Percentiles rank a stretch among this genome's conserved stretches.
phyloP scores from a whole-genome alignment of 2,888 invertebrate genomes.

The Eristalinus aeneus region DNA sequence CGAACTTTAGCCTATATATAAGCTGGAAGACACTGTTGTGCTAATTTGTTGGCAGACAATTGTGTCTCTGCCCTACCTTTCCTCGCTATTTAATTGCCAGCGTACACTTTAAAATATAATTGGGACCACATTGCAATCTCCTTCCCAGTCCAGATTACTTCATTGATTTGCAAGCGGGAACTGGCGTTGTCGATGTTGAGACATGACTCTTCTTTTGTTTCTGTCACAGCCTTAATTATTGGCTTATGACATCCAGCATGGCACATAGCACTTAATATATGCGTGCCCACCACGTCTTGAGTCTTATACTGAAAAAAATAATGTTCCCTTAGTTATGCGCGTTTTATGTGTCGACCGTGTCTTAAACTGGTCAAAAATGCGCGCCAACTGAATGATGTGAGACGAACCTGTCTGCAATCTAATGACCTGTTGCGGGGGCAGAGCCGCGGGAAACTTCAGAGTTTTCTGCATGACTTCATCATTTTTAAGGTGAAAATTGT shows the following conservation, averaged over 20 bases:
- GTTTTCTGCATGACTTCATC: conserved; percentile 45
- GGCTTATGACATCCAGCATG: conserved; percentile 52
- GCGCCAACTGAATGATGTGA: conserved; percentile 50
- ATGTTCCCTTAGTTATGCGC: conserved; percentile 57
- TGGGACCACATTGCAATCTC: neutral
- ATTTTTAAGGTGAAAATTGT: conserved; percentile 42
- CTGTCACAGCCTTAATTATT: conserved; percentile 42
- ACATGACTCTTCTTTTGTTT: conserved; percentile 16
- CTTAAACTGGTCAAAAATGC: neutral
- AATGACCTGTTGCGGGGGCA: conserved; percentile 29
- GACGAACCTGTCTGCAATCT: conserved; percentile 20
- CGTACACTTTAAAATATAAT: too few relatives aligned
- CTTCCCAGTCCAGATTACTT: conserved; percentile 3
- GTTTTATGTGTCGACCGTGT: conserved; percentile 13
- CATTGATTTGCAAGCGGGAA: conserved; percentile 45
- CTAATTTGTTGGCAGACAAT: conserved; percentile 42
- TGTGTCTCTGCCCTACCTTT: conserved; percentile 12
- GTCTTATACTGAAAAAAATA: conserved; percentile 30
- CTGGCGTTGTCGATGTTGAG: conserved; percentile 57
- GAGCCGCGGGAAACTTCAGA: conserved; percentile 15
- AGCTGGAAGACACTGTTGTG: conserved; percentile 43
- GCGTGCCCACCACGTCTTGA: conserved; percentile 23
- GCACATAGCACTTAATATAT: conserved; percentile 53
- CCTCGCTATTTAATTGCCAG: neutral
- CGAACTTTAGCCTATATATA: neutral